A percentile compares a stretch with the other conserved stretches of the same genome.
phyloP scores from a whole-genome alignment of 2,888 invertebrate species.

The Chouioia cunea region DNA sequence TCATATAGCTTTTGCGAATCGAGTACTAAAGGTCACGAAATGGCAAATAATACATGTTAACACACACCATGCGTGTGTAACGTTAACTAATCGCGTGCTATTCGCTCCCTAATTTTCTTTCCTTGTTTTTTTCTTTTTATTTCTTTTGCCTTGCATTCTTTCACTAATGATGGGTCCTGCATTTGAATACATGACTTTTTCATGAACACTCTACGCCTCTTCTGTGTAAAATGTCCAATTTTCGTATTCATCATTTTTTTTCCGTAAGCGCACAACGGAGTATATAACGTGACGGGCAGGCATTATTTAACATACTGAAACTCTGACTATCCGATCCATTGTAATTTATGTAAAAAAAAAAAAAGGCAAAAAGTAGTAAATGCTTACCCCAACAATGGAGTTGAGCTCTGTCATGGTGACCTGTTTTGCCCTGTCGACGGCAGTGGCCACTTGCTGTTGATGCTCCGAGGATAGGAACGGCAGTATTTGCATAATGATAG shows the following conservation, averaged over 20 bases:
- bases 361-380: slow-evolving; percentile 8
- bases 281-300: too few relatives aligned
- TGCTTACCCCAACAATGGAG: slow-evolving; percentile 91
- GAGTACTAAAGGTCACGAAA: too few relatives aligned
- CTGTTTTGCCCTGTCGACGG: slow-evolving; percentile 97
- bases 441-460: slow-evolving; percentile 95
- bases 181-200: slow-evolving; percentile 46
- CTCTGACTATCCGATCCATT: background rate
- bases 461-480: slow-evolving; percentile 97
- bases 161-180: slow-evolving; percentile 4
- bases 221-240: slow-evolving; percentile 22
- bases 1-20: too few relatives aligned
- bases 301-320: too few relatives aligned
- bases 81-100: slow-evolving; percentile 17
- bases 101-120: background rate
- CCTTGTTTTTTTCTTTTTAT: background rate
- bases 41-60: slow-evolving; percentile 37
- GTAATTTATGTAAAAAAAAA: background rate
- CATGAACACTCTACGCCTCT: slow-evolving; percentile 25
- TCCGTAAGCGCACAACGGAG: background rate
- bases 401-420: slow-evolving; percentile 98
- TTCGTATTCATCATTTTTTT: slow-evolving; percentile 12
- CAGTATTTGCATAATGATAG: slow-evolving; percentile 94
- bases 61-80: background rate
- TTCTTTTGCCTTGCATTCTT: slow-evolving; percentile 1